Conservation (phyloP, 2,888 invertebrate species). For the Drosophila sordidapex region DNA sequence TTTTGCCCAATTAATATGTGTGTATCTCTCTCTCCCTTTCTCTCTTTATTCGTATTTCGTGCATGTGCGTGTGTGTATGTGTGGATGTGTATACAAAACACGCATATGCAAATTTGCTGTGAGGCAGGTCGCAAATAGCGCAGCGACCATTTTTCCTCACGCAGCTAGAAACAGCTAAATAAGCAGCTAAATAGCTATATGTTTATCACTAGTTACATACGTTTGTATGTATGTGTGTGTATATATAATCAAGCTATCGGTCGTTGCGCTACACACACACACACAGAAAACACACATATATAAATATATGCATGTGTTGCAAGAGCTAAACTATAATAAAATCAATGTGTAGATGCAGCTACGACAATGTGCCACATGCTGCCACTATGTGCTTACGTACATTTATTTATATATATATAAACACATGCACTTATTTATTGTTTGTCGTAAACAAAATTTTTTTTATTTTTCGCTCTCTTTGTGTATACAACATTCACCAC, state of each 20-base stretch:
- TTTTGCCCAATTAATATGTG: conserved; percentile 46
- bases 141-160: conserved; percentile 43
- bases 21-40: conserved; percentile 8
- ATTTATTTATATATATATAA: neutral
- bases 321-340: conserved; percentile 44
- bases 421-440: conserved; percentile 55
- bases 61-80: conserved; percentile 19
- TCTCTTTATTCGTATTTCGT: conserved; percentile 23
- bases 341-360: conserved; percentile 52
- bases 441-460: conserved; percentile 65
- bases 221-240: neutral
- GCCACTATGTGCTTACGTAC: conserved; percentile 5
- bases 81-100: conserved; percentile 44
- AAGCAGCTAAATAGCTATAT: conserved; percentile 28
- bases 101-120: conserved; percentile 71
- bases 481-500: neutral
- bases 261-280: conserved; percentile 49
- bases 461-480: conserved; percentile 27
- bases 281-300: neutral
- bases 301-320: neutral
- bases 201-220: neutral
- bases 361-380: conserved; percentile 58
- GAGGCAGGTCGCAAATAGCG: conserved; percentile 74
- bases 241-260: conserved; percentile 40
- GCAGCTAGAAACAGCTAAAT: conserved; percentile 43